phyloP scores from a whole-genome alignment of 2,113 vertebrate species.

The Pao palembangensis region DNA sequence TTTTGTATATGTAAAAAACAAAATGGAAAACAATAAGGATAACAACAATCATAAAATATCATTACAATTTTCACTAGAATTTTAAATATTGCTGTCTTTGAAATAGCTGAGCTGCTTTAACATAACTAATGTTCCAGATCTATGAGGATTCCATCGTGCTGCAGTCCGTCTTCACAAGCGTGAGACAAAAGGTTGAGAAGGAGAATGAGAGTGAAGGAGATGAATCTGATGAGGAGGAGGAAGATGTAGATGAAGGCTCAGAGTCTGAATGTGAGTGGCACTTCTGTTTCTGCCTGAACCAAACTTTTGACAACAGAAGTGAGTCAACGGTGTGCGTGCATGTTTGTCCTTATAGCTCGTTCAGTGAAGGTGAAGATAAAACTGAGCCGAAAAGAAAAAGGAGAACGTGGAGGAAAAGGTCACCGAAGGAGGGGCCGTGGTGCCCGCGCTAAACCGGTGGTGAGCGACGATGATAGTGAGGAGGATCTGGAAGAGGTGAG shows the following conservation, averaged over 20 bases:
- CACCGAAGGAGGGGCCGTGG: slow-evolving; percentile 82
- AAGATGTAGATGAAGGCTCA: slow-evolving; percentile 88
- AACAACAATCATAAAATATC: no score
- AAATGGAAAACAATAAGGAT: no score
- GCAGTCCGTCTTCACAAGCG: slow-evolving; percentile 94
- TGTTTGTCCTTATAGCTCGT: slow-evolving; percentile 71
- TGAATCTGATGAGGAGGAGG: slow-evolving; percentile 91
- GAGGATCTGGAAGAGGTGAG: slow-evolving; percentile 93
- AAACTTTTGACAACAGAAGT: background rate
- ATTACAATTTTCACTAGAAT: no score
- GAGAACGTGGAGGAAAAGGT: slow-evolving; percentile 75
- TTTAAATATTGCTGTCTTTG: no score
- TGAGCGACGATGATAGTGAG: slow-evolving; percentile 91
- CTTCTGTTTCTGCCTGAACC: background rate
- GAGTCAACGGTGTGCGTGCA: background rate
- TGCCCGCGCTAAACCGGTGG: slow-evolving; percentile 85
- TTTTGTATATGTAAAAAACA: no score
- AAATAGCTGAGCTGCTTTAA: no score
- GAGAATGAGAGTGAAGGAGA: slow-evolving; percentile 91
- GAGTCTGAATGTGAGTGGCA: slow-evolving; percentile 85
- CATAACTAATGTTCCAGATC: slow-evolving; percentile 72
- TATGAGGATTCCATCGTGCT: slow-evolving; percentile 95
- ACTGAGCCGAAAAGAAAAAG: slow-evolving; percentile 89
- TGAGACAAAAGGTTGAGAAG: slow-evolving; percentile 93
- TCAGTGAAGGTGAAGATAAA: slow-evolving; percentile 96